Conservation (phyloP, 2,113 vertebrate species). For the Puma concolor region DNA sequence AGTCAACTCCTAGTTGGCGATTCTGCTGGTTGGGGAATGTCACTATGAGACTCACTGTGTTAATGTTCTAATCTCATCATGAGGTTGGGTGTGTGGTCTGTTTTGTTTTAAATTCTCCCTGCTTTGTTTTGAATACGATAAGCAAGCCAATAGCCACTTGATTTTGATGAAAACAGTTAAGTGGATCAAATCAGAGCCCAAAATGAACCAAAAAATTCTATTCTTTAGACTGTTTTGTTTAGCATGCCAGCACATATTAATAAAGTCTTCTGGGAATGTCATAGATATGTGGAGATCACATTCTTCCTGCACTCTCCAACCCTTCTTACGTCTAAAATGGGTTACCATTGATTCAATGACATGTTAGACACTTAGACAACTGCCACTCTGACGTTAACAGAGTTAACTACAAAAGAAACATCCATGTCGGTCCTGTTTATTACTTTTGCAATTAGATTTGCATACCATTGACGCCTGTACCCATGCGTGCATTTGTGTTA, state of each 20-base stretch:
- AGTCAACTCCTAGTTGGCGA: neutral
- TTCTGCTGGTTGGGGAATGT: neutral
- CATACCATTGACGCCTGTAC: constrained; percentile 75
- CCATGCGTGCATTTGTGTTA: constrained; percentile 74
- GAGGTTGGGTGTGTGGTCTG: neutral
- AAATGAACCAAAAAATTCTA: neutral
- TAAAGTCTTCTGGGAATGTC: neutral
- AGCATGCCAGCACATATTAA: neutral
- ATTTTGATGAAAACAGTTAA: constrained; percentile 9
- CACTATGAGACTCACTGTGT: neutral
- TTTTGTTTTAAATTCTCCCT: neutral
- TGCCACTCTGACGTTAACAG: constrained; percentile 75
- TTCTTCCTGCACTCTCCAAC: neutral
- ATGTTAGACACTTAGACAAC: constrained; percentile 76
- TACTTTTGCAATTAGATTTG: constrained; percentile 84
- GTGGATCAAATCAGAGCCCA: neutral
- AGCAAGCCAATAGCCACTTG: neutral
- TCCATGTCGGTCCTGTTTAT: constrained; percentile 79
- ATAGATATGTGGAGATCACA: neutral
- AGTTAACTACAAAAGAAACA: constrained; percentile 72
- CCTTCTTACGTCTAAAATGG: constrained; percentile 64
- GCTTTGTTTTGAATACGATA: neutral
- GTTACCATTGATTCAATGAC: constrained; percentile 74
- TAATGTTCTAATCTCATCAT: neutral
- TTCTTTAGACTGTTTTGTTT: neutral